Conservation (phyloP, 2,888 invertebrate species). For the Heteromyza rotundicornis region DNA sequence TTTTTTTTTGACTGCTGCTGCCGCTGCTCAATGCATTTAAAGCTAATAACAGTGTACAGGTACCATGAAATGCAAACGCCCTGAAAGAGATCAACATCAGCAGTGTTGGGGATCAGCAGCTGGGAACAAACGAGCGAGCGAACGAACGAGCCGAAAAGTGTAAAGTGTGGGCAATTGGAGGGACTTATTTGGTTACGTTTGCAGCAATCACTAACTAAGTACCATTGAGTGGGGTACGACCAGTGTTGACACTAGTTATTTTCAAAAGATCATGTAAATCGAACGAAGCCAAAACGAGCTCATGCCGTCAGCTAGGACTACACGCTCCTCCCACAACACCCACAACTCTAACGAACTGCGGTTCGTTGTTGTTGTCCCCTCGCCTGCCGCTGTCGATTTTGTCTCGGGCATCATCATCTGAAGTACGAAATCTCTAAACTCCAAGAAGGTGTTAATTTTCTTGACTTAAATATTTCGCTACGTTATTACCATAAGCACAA, state of each 20-base stretch:
- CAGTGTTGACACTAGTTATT: slow-evolving; percentile 2
- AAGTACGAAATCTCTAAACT: slow-evolving; percentile 57
- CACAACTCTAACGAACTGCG: slow-evolving; percentile 27
- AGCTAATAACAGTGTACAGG: slow-evolving; percentile 46
- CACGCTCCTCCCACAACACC: background rate
- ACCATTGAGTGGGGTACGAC: background rate
- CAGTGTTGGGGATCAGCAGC: slow-evolving; percentile 25
- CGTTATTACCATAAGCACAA: slow-evolving; percentile 61
- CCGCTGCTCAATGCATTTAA: slow-evolving; percentile 35
- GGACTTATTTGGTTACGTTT: no score
- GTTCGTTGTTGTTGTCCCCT: slow-evolving; percentile 1
- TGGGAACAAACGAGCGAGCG: slow-evolving; percentile 26
- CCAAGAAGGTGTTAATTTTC: slow-evolving; percentile 62
- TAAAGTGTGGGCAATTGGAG: background rate
- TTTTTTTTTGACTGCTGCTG: slow-evolving; percentile 19
- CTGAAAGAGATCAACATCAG: slow-evolving; percentile 46
- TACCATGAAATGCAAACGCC: slow-evolving; percentile 41
- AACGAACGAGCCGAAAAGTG: background rate
- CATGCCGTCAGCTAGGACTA: no score
- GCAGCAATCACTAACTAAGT: no score
- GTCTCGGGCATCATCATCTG: background rate
- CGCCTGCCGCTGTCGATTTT: slow-evolving; percentile 1
- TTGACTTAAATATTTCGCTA: slow-evolving; percentile 60
- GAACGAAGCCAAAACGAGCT: background rate
- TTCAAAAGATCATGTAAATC: slow-evolving; percentile 19